Evolutionary conservation across 2,888 invertebrate genomes (phyloP).

Genomic region (Drosophila stalkeri): DNA sequence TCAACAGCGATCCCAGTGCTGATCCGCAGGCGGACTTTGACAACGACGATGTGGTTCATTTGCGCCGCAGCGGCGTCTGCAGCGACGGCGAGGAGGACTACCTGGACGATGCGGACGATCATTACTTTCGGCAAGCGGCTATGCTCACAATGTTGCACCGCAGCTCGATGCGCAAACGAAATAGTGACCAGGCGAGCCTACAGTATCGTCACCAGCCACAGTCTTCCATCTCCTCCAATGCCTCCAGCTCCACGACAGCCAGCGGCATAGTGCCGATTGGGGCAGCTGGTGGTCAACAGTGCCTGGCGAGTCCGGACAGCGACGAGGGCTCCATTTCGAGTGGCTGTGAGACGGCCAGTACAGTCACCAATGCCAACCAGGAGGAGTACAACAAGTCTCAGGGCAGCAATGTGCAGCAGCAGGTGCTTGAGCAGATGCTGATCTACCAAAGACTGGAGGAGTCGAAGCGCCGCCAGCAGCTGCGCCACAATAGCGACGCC

Average conservation of each 20-base stretch:
- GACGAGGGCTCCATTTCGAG: slow-evolving; percentile 92
- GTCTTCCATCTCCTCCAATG: slow-evolving; percentile 81
- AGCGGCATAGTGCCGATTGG: slow-evolving; percentile 53
- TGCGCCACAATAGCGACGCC: slow-evolving; percentile 77
- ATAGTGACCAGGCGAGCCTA: slow-evolving; percentile 77
- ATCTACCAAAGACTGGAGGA: slow-evolving; percentile 76
- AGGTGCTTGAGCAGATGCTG: slow-evolving; percentile 71
- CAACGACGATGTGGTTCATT: slow-evolving; percentile 41
- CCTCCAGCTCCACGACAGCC: slow-evolving; percentile 71
- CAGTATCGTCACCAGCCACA: slow-evolving; percentile 78
- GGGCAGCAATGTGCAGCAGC: slow-evolving; percentile 51
- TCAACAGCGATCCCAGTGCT: slow-evolving; percentile 82
- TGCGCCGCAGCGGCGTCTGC: slow-evolving; percentile 76
- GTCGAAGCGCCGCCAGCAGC: slow-evolving; percentile 63
- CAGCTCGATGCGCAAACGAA: slow-evolving; percentile 83
- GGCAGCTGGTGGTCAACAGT: slow-evolving; percentile 42
- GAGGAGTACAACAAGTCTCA: slow-evolving; percentile 82
- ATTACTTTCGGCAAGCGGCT: slow-evolving; percentile 84
- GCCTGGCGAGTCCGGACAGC: slow-evolving; percentile 86
- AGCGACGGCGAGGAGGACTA: slow-evolving; percentile 83
- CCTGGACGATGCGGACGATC: slow-evolving; percentile 81
- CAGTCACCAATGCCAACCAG: slow-evolving; percentile 87
- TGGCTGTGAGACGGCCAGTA: slow-evolving; percentile 92
- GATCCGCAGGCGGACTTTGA: slow-evolving; percentile 77
- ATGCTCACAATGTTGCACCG: slow-evolving; percentile 84